Evolutionary conservation across 2,113 vertebrate species (phyloP).

Genomic region (Piaya cayana): DNA sequence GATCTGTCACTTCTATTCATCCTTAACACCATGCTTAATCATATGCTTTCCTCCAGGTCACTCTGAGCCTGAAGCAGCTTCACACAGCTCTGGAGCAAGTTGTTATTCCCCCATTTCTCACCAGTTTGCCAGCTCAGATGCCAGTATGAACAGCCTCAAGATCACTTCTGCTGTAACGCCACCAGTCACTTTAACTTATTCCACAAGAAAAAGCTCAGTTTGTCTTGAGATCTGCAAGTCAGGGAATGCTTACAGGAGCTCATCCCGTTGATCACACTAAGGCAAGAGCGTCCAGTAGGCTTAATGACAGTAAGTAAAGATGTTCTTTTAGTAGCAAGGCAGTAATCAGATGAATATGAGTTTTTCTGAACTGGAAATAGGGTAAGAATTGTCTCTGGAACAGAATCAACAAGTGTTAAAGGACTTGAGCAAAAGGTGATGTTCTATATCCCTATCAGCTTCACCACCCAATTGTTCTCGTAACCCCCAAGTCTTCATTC

Average conservation of each 20-base stretch:
- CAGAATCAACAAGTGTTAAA: not conserved
- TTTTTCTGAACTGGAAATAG: not conserved
- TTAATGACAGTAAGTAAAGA: not conserved
- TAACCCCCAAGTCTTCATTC: rapidly evolving
- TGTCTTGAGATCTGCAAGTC: not conserved
- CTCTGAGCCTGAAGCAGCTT: rapidly evolving
- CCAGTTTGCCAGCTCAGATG: not conserved
- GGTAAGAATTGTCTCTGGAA: not conserved
- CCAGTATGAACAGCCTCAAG: not conserved
- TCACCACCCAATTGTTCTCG: not conserved
- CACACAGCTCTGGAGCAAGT: not conserved
- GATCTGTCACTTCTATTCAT: not conserved
- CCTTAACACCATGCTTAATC: not conserved
- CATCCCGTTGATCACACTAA: not conserved
- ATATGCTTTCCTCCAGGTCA: slow-evolving; percentile 1
- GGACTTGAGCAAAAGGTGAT: not conserved
- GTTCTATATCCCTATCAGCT: not conserved
- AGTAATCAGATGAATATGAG: not conserved
- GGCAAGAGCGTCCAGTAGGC: not conserved
- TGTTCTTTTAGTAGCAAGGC: not conserved
- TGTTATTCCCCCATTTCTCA: not conserved
- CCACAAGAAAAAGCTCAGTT: not conserved
- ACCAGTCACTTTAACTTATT: not conserved
- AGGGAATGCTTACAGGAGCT: not conserved
- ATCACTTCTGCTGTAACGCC: not conserved